phyloP scores from a whole-genome alignment of 1,140 invertebrate genomes.

The Bombus confusus region DNA sequence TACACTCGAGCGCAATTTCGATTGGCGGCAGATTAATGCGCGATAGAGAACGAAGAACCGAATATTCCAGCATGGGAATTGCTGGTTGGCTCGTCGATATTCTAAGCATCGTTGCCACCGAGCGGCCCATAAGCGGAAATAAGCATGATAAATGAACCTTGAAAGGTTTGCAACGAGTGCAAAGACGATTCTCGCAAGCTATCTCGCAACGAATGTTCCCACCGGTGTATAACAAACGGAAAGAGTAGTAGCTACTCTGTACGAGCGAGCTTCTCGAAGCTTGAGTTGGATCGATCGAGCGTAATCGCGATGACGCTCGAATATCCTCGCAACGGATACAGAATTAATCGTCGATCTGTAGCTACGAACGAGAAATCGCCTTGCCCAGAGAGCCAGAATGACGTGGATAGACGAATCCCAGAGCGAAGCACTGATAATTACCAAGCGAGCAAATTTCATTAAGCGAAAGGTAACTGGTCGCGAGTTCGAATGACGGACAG shows the following conservation, averaged over 20 bases:
- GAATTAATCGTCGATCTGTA: too few relatives aligned
- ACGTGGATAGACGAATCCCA: not conserved
- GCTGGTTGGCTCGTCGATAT: constrained; percentile 1
- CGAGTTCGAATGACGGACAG: constrained; percentile 63
- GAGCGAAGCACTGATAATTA: constrained; percentile 54
- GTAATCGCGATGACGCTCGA: too few relatives aligned
- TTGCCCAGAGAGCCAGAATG: not conserved
- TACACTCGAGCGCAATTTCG: not conserved
- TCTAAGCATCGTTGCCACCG: not conserved
- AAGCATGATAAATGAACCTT: not conserved
- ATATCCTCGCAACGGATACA: too few relatives aligned
- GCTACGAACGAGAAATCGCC: too few relatives aligned
- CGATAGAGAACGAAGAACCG: not conserved
- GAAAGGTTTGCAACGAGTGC: not conserved
- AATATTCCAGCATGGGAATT: not conserved
- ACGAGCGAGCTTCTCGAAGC: not conserved
- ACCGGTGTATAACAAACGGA: not conserved
- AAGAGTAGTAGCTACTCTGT: too few relatives aligned
- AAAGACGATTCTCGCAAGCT: not conserved
- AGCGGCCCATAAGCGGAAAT: not conserved
- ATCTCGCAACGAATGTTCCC: not conserved
- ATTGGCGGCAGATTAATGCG: constrained; percentile 3
- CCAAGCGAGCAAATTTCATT: constrained; percentile 40
- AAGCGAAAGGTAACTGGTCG: constrained; percentile 46
- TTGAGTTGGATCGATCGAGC: too few relatives aligned